Evolutionary conservation across 2,113 vertebrate species (phyloP).

Genomic region (Crotalus viridis): DNA sequence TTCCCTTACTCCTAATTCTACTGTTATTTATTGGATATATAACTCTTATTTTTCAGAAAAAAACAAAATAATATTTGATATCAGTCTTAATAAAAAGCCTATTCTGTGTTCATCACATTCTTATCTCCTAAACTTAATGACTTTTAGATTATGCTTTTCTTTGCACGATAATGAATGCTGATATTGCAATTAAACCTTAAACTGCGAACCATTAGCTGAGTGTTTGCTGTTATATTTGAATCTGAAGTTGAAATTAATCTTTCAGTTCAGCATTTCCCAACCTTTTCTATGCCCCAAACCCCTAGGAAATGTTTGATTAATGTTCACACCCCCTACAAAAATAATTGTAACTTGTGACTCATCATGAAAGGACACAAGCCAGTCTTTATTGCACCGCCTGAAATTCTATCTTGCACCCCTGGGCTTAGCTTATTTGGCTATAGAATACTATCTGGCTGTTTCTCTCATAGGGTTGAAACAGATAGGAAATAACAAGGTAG

Average conservation of each 20-base stretch:
- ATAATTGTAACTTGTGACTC: too few species aligned
- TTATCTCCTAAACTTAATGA: neutral
- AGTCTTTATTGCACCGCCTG: too few species aligned
- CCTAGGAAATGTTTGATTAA: neutral
- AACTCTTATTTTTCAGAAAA: neutral
- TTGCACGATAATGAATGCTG: neutral
- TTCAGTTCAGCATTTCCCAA: neutral
- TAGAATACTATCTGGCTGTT: neutral
- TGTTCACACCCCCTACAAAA: neutral
- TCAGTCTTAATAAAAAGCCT: constrained; percentile 3
- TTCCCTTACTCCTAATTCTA: constrained; percentile 7
- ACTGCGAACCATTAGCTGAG: neutral
- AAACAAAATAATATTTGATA: neutral
- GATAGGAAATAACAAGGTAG: neutral
- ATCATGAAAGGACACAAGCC: too few species aligned
- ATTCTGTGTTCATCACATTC: neutral
- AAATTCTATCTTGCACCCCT: too few species aligned
- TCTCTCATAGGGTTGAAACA: neutral
- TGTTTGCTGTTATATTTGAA: neutral
- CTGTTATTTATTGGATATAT: constrained; percentile 2
- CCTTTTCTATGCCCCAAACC: neutral
- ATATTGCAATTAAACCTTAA: neutral
- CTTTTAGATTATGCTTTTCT: neutral
- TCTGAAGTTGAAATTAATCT: neutral
- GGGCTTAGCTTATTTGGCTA: neutral